Conservation (phyloP, 2,888 invertebrate species). For the Drosophila anceps region DNA sequence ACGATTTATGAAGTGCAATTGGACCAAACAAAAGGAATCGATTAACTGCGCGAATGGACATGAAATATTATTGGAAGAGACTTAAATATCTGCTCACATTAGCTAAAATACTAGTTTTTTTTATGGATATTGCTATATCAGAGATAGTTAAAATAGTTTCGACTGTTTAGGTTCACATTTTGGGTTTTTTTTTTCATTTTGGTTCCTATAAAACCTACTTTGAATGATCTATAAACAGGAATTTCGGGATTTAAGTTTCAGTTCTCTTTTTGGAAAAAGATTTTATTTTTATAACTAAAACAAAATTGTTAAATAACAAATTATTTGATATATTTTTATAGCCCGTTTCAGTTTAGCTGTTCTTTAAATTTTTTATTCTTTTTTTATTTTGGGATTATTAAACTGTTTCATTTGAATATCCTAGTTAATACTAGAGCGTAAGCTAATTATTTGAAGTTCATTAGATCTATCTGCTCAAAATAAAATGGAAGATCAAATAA, state of each 20-base stretch:
- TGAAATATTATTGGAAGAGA: conserved; percentile 5
- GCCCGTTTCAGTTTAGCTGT: not conserved
- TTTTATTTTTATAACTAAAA: not conserved
- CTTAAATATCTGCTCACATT: not conserved
- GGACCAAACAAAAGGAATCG: conserved; percentile 15
- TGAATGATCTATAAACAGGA: not conserved
- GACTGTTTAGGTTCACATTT: not conserved
- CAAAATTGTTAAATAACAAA: not conserved
- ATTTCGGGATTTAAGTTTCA: not conserved
- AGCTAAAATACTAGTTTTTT: conserved; percentile 4
- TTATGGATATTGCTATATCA: not conserved
- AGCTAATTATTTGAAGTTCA: too few species aligned
- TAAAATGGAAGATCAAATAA: too few species aligned
- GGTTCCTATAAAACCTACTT: not conserved
- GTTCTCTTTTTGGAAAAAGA: not conserved
- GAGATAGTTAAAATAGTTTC: not conserved
- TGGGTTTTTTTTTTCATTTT: not conserved
- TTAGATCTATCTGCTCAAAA: too few species aligned
- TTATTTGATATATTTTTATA: too few species aligned
- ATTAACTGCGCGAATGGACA: conserved; percentile 21
- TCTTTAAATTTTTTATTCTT: not conserved
- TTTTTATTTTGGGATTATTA: too few species aligned
- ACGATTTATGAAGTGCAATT: conserved; percentile 48
- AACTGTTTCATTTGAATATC: too few species aligned
- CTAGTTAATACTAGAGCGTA: too few species aligned